Evolutionary conservation across 2,797 vertebrate genomes (phyloP).

Genomic region (Aratinga solstitialis): DNA sequence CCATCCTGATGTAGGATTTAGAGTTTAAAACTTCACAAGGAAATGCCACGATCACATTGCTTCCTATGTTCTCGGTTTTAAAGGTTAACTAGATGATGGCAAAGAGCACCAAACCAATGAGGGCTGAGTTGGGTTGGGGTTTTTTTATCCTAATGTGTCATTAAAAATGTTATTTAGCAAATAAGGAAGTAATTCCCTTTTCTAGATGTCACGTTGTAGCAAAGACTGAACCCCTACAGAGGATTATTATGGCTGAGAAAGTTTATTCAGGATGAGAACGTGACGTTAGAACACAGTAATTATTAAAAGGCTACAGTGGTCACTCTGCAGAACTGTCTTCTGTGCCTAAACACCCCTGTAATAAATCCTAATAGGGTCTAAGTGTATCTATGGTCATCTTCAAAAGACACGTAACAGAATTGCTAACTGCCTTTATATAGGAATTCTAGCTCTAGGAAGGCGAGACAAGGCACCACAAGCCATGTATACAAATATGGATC

Average conservation of each 20-base stretch:
- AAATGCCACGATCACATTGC: background rate
- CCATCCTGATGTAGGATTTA: background rate
- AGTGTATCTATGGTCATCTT: background rate
- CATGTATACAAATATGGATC: constrained; percentile 1
- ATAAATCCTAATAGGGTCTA: background rate
- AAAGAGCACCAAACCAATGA: constrained; percentile 6
- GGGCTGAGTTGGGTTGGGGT: background rate
- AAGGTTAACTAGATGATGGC: background rate
- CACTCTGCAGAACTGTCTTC: background rate
- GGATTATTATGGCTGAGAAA: background rate
- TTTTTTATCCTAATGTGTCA: background rate
- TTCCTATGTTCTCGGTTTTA: background rate
- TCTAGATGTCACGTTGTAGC: background rate
- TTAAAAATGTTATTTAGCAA: background rate
- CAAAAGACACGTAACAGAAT: background rate
- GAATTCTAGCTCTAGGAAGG: constrained; percentile 36
- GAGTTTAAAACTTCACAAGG: background rate
- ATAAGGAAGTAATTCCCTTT: background rate
- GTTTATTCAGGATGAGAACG: background rate
- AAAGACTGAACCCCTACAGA: constrained; percentile 3
- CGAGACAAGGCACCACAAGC: constrained; percentile 61
- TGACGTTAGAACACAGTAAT: constrained; percentile 1
- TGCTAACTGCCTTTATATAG: background rate
- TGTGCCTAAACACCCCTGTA: background rate
- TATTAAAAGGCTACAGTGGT: background rate